Evolutionary conservation across 2,888 invertebrate species (phyloP), one percentile per base, ranked within the genome.

Genomic region (Pristionchus exspectatus): DNA sequence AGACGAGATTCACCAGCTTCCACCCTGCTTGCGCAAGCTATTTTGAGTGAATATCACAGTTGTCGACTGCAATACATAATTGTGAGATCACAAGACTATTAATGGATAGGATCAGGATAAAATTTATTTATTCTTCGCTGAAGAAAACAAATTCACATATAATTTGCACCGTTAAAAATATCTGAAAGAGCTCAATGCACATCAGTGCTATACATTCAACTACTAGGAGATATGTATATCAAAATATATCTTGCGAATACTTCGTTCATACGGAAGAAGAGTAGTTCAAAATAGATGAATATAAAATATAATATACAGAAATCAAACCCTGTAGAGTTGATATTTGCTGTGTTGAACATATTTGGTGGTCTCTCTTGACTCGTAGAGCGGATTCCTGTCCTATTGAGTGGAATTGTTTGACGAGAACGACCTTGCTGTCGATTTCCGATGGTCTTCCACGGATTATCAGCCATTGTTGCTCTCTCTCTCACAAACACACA

Each of bases 21-120:
- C 21, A 30, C 33, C 74, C 74, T 66, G 12, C 66, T 74, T 74
- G 44, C 74, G 74, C 38, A 74, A 74, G 9, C 1, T 0, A 38
- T 33, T 74, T 38, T 4, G 74, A 38, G 74, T 21, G 44, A 24
- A 74, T 38, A 74, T 44, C 74, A 74, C 74, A 74, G 74, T 74
- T 74, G 74, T 74, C 38, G 30, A 72, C 2, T 66, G 12, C 63
- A 7, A 21, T 63, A 10, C n/a, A 21, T 59, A 21, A 59, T 18
- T 59, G 59, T 24, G 59, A 59, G 63, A n/a, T 63, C 44, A 63
- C 24, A 63, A 24, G 21, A n/a, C 0, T n/a, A 63, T 56, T 3
- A 16, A 56, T 63, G 59, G 4, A 24, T 63, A 4, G 4, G 24
- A 63, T 24, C 21, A 63, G 59, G 44, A 9, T 44, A 44, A 44